Evolutionary conservation across 2,888 invertebrate genomes (phyloP).

Genomic region (Phasia obesa): DNA sequence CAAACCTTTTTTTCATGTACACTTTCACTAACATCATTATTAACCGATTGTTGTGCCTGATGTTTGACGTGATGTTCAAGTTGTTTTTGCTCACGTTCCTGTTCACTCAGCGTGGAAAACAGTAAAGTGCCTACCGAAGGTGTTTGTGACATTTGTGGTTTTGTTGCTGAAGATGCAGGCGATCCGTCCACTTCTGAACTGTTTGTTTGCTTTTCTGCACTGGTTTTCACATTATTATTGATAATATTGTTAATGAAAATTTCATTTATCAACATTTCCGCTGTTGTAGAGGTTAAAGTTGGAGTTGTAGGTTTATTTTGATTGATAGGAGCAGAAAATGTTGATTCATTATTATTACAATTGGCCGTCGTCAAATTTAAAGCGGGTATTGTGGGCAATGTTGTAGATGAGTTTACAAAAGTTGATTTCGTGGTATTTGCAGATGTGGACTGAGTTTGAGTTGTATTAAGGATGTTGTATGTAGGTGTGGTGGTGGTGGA

Average conservation of each 20-base stretch:
- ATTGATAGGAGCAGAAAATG: constrained; percentile 59
- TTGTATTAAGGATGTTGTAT: constrained; percentile 35
- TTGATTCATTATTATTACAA: constrained; percentile 56
- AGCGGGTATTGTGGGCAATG: constrained; percentile 57
- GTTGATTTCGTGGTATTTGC: constrained; percentile 52
- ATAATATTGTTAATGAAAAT: constrained; percentile 82
- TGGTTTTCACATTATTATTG: constrained; percentile 76
- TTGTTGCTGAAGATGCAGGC: constrained; percentile 49
- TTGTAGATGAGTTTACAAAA: constrained; percentile 47
- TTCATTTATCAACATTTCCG: constrained; percentile 82
- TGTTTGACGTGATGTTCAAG: constrained; percentile 35
- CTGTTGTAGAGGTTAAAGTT: constrained; percentile 77
- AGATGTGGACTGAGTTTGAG: constrained; percentile 62
- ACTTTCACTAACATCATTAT: constrained; percentile 74
- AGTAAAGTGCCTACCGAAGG: constrained; percentile 78
- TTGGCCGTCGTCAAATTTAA: constrained; percentile 71
- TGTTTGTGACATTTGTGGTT: constrained; percentile 58
- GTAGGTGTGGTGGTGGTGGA: constrained; percentile 41
- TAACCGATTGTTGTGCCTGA: constrained; percentile 30
- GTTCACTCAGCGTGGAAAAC: constrained; percentile 79
- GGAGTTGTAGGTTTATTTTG: constrained; percentile 71
- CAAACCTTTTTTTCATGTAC: constrained; percentile 79
- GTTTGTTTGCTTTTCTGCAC: constrained; percentile 56
- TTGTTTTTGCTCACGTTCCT: constrained; percentile 77
- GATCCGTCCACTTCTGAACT: constrained; percentile 68